Evolutionary conservation across 2,888 invertebrate species (phyloP).

Genomic region (Torymus texanus): DNA sequence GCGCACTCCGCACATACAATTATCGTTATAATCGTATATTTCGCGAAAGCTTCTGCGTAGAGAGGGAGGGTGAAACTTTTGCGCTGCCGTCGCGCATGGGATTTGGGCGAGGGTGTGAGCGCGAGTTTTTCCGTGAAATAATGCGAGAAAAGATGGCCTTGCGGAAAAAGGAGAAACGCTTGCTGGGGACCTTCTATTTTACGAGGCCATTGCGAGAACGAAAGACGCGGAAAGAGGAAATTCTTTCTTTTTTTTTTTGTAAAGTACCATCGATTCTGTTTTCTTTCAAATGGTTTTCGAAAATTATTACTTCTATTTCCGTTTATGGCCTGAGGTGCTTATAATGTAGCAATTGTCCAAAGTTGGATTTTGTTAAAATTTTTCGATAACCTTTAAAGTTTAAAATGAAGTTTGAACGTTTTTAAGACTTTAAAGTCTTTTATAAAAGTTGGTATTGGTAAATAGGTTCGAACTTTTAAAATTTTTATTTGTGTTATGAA

Average conservation of each 20-base stretch:
- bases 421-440: no score
- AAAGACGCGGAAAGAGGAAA: conserved; percentile 38
- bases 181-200: conserved; percentile 50
- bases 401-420: no score
- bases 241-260: not conserved
- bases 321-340: not conserved
- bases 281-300: conserved; percentile 12
- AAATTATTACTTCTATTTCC: not conserved
- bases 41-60: conserved; percentile 62
- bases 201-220: conserved; percentile 47
- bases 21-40: conserved; percentile 74
- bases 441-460: no score
- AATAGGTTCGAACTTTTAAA: no score
- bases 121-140: conserved; percentile 65
- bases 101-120: conserved; percentile 69
- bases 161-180: conserved; percentile 54
- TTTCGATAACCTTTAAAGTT: no score
- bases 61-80: conserved; percentile 64
- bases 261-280: conserved; percentile 28
- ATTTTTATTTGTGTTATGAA: no score
- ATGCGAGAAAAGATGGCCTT: conserved; percentile 58
- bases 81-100: conserved; percentile 60
- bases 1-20: conserved; percentile 71
- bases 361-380: no score
- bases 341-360: no score